Evolutionary conservation across 2,888 invertebrate species (phyloP), one percentile per base, ranked within the genome.

Genomic region (Didymodactylos carnosus): DNA sequence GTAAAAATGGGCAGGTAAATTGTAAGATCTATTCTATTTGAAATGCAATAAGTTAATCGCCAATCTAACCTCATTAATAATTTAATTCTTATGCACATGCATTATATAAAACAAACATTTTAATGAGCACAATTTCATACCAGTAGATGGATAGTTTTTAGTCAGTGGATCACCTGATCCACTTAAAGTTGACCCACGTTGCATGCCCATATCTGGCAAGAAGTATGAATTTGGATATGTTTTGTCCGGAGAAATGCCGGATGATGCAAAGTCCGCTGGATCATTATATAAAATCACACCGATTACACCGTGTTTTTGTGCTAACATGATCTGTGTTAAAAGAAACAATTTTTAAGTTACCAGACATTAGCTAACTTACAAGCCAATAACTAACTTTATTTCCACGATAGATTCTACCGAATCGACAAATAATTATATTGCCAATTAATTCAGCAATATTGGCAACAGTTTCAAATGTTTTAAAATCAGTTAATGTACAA

Each of bases 151-250:
- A 78, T 85, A 85, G 6, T 83, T 81, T 1, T 84, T 85, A 3
- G 86, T 86, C 3, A 85, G 78, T 19, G 85, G 84, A 78, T 86
- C 86, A 4, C 86, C 86, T 72, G 80, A 77, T 6, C 77, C 77
- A 4, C 78, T 76, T 51, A 78, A 80, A 71, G 83, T 78, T 11
- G 83, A 81, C n/a, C 86, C 86, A 41, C 85, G 78, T 77, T 86
- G 86, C 6, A 84, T 84, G 11, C 83, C 86, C 46, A 82, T 80
- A 1, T 80, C 80, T 0, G 86, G 86, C 79, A 86, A 80, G 82
- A 83, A 86, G 78, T 82, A 82, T 16, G 80, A 80, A 11, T 76
- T 78, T 70, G 81, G 78, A 77, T 83, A 85, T 6, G 75, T 77
- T 74, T 76, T 53, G 13, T 79, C 79, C 16, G 77, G 77, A 10